Conservation (phyloP, 2,888 invertebrate genomes). For the Nasonovia ribisnigri region DNA sequence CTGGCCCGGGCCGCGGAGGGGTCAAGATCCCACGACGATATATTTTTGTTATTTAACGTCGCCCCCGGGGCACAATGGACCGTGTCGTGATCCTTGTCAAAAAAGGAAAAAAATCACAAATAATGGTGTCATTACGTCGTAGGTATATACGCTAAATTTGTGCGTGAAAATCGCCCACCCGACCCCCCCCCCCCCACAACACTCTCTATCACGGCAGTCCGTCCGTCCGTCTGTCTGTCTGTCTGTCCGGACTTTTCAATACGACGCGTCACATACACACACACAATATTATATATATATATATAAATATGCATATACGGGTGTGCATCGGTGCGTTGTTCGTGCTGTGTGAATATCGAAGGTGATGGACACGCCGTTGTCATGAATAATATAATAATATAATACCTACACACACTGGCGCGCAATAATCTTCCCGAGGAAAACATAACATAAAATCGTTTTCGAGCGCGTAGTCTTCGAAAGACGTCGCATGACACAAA, state of each 20-base stretch:
- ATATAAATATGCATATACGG: background rate
- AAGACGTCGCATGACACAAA: background rate
- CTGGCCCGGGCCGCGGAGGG: constrained; percentile 23
- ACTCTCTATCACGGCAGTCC: background rate
- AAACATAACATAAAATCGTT: background rate
- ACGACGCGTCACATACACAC: background rate
- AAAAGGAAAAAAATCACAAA: constrained; percentile 49
- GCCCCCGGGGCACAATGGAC: constrained; percentile 55
- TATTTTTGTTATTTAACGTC: constrained; percentile 61
- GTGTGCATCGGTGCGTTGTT: background rate
- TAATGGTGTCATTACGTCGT: constrained; percentile 53
- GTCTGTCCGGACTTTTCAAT: constrained; percentile 33
- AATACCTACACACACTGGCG: background rate
- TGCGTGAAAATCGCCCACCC: constrained; percentile 46
- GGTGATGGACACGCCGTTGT: background rate
- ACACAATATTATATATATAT: background rate
- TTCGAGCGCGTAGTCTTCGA: background rate
- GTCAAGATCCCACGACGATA: constrained; percentile 64
- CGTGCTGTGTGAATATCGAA: background rate
- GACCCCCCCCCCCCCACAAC: background rate
- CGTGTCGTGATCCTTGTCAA: constrained; percentile 56
- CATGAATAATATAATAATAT: constrained; percentile 10
- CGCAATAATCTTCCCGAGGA: background rate
- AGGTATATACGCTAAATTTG: constrained; percentile 39
- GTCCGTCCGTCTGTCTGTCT: background rate